Evolutionary conservation across 2,797 vertebrate genomes (phyloP).

Genomic region (Poeciliopsis turneri): DNA sequence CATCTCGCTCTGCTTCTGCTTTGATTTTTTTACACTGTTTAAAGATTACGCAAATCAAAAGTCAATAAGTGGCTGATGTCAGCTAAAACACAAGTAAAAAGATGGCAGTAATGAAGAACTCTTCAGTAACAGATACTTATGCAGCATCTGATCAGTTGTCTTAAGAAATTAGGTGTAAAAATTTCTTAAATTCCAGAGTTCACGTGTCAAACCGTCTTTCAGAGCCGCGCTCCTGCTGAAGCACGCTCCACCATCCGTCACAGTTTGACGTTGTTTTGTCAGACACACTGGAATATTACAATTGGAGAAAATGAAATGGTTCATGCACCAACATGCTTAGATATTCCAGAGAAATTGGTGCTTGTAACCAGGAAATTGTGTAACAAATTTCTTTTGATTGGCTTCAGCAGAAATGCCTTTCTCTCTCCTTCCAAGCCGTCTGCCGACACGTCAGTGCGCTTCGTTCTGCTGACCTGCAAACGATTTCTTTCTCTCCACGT

Average conservation of each 20-base stretch:
- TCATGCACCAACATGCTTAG: neutral
- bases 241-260: neutral
- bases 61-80: neutral
- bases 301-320: neutral
- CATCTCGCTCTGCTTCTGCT: neutral
- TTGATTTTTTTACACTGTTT: neutral
- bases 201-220: too few relatives aligned
- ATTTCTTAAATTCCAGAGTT: neutral
- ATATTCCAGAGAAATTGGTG: neutral
- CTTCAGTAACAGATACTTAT: neutral
- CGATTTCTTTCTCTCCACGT: neutral
- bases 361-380: neutral
- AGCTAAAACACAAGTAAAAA: neutral
- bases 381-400: neutral
- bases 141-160: neutral
- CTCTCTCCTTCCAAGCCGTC: neutral
- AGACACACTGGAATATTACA: too few relatives aligned
- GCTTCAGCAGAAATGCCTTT: neutral
- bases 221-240: neutral
- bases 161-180: neutral
- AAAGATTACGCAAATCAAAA: neutral
- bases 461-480: neutral
- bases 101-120: neutral
- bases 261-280: too few relatives aligned
- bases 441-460: neutral